Base-by-base conservation (phyloP, 2,797 vertebrate species). In the Crocodylus rhombifer region DNA sequence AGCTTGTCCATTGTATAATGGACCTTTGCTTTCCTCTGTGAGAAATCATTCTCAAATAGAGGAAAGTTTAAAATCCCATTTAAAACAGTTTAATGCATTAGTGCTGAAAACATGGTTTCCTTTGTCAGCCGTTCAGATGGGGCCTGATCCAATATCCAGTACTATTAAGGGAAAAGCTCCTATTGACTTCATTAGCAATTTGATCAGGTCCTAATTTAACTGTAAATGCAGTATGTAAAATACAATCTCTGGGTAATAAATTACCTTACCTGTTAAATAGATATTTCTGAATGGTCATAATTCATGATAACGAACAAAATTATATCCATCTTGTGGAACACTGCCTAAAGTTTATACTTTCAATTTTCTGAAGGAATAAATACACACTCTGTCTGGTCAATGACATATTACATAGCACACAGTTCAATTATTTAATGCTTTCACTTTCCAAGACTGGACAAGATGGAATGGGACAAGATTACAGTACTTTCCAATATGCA, bases 171-270 rank as follows among this genome's bases (percentile, higher is more conserved):
- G 69, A 71, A 71, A 71, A 23, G 13, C 36, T 73, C 69, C 36
- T 42, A 73, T 26, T 51, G 69, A 51, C 23, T 73, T 73, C 36
- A 26, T 23, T 25, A 36, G 33, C 12, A 33, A 71, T 15, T 51
- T 33, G 36, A 73, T 51, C 36, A 51, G 69, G 23, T 25, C 69
- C 69, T 51, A 95, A 96, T 97, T 95, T 93, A 96, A 93, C 94
- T 89, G 93, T 91, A 96, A 96, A 96, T 95, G 95, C 95, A 96
- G 93, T 96, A 87, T 95, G 92, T 86, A 93, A 95, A 96, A 97
- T 96, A 94, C 89, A 95, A 95, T 92, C 91, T 96, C 95, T 96
- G 76, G 93, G 89, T 94, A 92, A 95, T 95, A 95, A 97, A 91
- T 92, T 77, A 93, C 82, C 61, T 42, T 7, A 83, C 86, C 91